Percentiles rank a stretch among this genome's conserved stretches.
Evolutionary conservation across 2,888 invertebrate genomes (phyloP).

Genomic region (Nephrotoma appendiculata): DNA sequence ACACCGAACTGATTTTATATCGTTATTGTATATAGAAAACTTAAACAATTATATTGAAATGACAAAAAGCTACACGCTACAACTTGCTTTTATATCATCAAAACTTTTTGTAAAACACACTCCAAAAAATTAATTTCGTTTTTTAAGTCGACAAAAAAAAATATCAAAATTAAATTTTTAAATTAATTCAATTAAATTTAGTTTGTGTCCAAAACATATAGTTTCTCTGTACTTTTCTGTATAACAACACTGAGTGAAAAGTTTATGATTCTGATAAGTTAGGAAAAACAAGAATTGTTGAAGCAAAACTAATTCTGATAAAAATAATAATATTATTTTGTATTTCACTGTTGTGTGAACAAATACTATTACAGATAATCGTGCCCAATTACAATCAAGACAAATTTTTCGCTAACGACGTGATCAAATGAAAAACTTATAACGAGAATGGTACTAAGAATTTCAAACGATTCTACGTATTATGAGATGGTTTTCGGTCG

Average conservation of each 20-base stretch:
- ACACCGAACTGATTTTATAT: too few relatives aligned
- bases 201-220: not conserved
- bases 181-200: not conserved
- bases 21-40: too few relatives aligned
- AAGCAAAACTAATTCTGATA: not conserved
- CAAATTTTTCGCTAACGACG: not conserved
- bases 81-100: too few relatives aligned
- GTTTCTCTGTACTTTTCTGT: not conserved
- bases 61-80: too few relatives aligned
- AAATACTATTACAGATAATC: not conserved
- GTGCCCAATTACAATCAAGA: not conserved
- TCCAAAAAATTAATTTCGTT: too few relatives aligned
- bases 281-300: not conserved
- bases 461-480: too few relatives aligned
- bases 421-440: not conserved
- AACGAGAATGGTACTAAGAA: too few relatives aligned
- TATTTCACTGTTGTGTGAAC: not conserved
- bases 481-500: too few relatives aligned
- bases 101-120: too few relatives aligned
- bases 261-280: not conserved
- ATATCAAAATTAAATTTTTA: too few relatives aligned
- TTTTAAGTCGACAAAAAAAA: too few relatives aligned
- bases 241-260: not conserved
- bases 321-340: not conserved
- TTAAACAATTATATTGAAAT: too few relatives aligned